A percentile compares a stretch with the other conserved stretches of the same genome.
Evolutionary conservation across 2,797 vertebrate genomes (phyloP).

Genomic region (Phoebastria nigripes): DNA sequence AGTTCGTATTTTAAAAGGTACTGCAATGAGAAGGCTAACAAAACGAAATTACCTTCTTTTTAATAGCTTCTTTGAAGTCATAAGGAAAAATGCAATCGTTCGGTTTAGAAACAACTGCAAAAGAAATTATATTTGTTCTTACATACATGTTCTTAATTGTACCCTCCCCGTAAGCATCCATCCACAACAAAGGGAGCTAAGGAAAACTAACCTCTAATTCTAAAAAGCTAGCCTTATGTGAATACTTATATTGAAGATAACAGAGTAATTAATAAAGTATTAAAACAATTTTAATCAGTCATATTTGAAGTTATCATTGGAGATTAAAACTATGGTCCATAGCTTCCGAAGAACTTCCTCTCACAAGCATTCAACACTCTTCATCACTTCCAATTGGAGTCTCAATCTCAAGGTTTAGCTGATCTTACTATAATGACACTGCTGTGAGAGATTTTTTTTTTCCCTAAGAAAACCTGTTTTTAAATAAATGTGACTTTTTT

Average conservation of each 20-base stretch:
- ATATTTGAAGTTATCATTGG: not conserved
- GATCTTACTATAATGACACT: not conserved
- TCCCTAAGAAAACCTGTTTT: not conserved
- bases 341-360: not conserved
- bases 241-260: not conserved
- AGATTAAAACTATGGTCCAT: not conserved
- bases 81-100: slow-evolving; percentile 93
- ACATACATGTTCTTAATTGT: not conserved
- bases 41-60: slow-evolving; percentile 82
- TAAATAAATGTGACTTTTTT: not conserved
- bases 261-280: not conserved
- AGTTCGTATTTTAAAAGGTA: not conserved
- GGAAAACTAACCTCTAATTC: not conserved
- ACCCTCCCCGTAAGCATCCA: not conserved
- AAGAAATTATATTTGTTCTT: slow-evolving; percentile 21
- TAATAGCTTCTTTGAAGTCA: slow-evolving; percentile 87
- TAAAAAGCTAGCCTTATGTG: not conserved
- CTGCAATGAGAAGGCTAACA: not conserved
- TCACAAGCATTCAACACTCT: not conserved
- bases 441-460: not conserved
- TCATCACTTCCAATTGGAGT: not conserved
- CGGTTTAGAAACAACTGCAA: slow-evolving; percentile 89
- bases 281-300: not conserved
- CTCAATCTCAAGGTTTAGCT: not conserved
- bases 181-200: not conserved